Evolutionary conservation across 2,113 vertebrate species (phyloP).

Genomic region (Pygoscelis adeliae): DNA sequence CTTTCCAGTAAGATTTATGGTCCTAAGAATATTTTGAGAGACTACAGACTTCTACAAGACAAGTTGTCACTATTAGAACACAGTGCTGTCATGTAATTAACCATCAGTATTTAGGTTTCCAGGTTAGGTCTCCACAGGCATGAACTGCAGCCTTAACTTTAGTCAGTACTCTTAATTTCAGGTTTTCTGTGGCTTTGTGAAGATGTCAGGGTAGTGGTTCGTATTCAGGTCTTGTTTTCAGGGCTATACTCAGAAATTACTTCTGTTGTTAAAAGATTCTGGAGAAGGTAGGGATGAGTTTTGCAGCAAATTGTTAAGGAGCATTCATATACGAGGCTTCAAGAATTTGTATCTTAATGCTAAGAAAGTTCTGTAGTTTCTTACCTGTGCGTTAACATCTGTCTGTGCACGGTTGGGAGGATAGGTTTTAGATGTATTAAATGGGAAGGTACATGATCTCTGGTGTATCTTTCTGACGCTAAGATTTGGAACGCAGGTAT

Average conservation of each 20-base stretch:
- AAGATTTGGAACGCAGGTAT: neutral
- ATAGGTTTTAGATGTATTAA: neutral
- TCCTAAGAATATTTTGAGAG: neutral
- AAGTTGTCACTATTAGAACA: neutral
- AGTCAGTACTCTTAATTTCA: neutral
- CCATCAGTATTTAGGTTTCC: neutral
- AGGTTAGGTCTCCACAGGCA: neutral
- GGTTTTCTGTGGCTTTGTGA: neutral
- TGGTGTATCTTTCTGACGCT: neutral
- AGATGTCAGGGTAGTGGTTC: neutral
- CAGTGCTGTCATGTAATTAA: neutral
- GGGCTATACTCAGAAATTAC: neutral
- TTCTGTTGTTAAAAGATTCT: neutral
- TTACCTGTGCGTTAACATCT: neutral
- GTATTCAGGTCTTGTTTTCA: neutral
- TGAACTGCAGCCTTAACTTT: neutral
- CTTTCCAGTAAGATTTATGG: neutral
- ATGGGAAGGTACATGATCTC: neutral
- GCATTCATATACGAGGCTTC: neutral
- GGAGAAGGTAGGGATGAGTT: neutral
- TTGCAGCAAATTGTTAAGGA: neutral
- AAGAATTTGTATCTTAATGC: neutral
- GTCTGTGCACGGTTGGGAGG: rapidly evolving
- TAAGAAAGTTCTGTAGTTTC: neutral
- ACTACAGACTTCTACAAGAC: neutral